Base-by-base conservation (phyloP, 2,888 invertebrate genomes). In the Clusia tigrina region DNA sequence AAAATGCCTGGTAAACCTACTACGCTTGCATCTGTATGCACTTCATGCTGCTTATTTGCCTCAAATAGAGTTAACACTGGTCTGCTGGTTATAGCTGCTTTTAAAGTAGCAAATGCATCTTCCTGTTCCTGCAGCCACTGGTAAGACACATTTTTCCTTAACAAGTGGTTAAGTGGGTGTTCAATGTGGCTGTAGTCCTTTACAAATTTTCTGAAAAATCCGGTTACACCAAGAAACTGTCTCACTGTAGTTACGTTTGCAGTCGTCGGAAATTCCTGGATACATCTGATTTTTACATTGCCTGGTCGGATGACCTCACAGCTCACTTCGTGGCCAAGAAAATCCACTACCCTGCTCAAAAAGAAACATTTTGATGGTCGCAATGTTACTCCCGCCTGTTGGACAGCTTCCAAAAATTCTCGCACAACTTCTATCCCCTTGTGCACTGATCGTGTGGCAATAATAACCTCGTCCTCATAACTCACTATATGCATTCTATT, bases 11-110 rank as follows among this genome's bases (percentile, higher is more conserved):
- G 78, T 66, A 70, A 66, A 0, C 80, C 80, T 0, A 67, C n/a
- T n/a, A 72, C 68, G 22, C 77, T 75, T 0, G 81, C 81, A 56
- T 82, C 81, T 0, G 81, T 81, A 26, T 82, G 81, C 53, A 69
- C 48, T 37, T 71, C 68, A 5, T 67, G 66, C 9, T 0, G 72
- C 68, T 12, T 82, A 54, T 0, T 80, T 64, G n/a, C n/a, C n/a
- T n/a, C n/a, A n/a, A n/a, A n/a, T n/a, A n/a, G n/a, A n/a, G n/a
- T n/a, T n/a, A n/a, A n/a, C n/a, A n/a, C n/a, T 0, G 78, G 76
- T 18, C 74, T 63, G 17, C 66, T 61, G 0, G 63, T 60, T 1
- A 82, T 54, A 2, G 58, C 58, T 2, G 48, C 6, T 57, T 78
- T 80, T 64, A 69, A 71, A 57, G 20, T 37, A n/a, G 46, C 24